Percentiles rank a stretch among this genome's conserved stretches.
Evolutionary conservation across 2,113 vertebrate species (phyloP).

Genomic region (Phaethon lepturus): DNA sequence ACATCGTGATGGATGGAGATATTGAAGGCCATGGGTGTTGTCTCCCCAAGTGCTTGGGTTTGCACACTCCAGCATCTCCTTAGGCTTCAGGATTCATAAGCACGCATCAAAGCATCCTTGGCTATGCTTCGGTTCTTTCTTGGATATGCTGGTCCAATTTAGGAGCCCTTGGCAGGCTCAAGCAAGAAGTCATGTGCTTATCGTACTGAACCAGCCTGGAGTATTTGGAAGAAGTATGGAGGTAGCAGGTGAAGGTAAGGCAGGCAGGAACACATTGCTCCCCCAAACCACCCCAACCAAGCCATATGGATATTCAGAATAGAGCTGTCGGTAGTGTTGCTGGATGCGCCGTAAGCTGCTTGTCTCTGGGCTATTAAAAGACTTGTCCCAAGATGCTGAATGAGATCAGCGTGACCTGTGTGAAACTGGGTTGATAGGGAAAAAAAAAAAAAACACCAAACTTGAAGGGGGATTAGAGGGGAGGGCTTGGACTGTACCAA

Average conservation of each 20-base stretch:
- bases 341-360: neutral
- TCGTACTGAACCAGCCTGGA: fast-evolving
- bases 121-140: neutral
- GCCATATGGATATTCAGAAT: fast-evolving
- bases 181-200: neutral
- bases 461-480: neutral
- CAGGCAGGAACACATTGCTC: neutral
- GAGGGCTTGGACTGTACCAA: neutral
- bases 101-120: neutral
- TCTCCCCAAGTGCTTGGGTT: neutral
- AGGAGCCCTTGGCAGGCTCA: neutral
- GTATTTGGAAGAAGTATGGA: neutral
- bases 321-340: fast-evolving
- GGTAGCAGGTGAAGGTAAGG: neutral
- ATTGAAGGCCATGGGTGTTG: no score
- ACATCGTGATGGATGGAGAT: fast-evolving
- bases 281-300: neutral
- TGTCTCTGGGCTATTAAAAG: neutral
- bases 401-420: neutral
- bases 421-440: neutral
- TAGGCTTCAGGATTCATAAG: neutral
- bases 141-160: neutral
- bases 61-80: fast-evolving
- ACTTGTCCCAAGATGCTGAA: neutral
- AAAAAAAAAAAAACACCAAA: neutral